Percentiles rank a stretch among this genome's conserved stretches.
Conservation (phyloP, 23 tunicate genomes). For the Corella eumyota region DNA sequence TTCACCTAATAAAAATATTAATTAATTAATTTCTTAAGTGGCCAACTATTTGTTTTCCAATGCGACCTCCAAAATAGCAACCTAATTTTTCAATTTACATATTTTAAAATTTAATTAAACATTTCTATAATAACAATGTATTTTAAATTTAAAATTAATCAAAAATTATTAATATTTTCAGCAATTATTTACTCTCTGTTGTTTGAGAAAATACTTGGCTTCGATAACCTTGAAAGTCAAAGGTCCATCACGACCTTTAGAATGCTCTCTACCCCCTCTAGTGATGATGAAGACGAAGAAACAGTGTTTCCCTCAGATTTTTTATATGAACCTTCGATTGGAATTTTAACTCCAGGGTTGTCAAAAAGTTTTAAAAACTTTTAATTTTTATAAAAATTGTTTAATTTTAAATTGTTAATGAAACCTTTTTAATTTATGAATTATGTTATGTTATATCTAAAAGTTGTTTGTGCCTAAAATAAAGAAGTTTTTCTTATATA, state of each 20-base stretch:
- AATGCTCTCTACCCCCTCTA: slow-evolving; percentile 25
- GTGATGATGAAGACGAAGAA: slow-evolving; percentile 14
- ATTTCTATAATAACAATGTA: too few species aligned
- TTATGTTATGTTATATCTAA: too few species aligned
- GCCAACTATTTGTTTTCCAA: too few species aligned
- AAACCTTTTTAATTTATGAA: background rate
- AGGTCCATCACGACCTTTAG: slow-evolving; percentile 36
- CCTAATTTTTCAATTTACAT: too few species aligned
- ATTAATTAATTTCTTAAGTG: too few species aligned
- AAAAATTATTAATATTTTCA: too few species aligned
- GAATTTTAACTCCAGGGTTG: slow-evolving; percentile 15
- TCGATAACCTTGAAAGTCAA: slow-evolving; percentile 4
- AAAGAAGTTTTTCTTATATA: background rate
- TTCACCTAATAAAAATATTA: too few species aligned
- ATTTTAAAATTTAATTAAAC: too few species aligned
- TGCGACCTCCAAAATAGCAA: too few species aligned
- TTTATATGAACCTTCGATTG: slow-evolving; percentile 43
- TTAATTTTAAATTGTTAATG: slow-evolving; percentile 2
- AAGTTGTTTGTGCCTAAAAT: too few species aligned
- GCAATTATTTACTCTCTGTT: slow-evolving; percentile 48
- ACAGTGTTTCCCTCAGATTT: background rate
- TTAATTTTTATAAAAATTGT: background rate
- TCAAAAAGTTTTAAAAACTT: background rate
- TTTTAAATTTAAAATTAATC: too few species aligned
- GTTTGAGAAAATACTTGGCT: slow-evolving; percentile 41